Evolutionary conservation across 2,113 vertebrate species (phyloP).

Genomic region (Antechinus stuartii): DNA sequence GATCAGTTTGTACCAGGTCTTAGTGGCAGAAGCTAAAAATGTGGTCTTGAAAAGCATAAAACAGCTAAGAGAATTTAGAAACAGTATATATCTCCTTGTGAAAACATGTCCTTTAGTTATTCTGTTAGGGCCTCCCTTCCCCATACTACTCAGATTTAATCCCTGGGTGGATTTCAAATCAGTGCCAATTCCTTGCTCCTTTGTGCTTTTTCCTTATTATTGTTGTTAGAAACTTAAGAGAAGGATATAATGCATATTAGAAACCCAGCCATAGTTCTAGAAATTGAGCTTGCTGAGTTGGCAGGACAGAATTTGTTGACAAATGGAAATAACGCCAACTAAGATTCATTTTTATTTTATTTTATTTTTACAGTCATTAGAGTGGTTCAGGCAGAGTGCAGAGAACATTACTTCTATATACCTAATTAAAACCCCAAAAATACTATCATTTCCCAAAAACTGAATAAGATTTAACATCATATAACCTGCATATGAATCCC

Average conservation of each 20-base stretch:
- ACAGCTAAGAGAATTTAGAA: background rate
- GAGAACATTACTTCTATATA: background rate
- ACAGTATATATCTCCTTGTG: background rate
- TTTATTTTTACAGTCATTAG: background rate
- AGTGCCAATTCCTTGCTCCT: background rate
- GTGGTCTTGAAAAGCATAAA: background rate
- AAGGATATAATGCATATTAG: constrained; percentile 4
- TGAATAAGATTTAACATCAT: background rate
- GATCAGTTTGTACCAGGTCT: background rate
- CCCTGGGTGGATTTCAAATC: constrained; percentile 22
- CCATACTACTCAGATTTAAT: constrained; percentile 6
- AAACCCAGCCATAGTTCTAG: background rate
- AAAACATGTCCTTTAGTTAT: background rate
- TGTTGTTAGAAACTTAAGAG: background rate
- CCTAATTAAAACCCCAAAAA: background rate
- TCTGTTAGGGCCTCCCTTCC: background rate
- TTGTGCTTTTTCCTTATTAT: background rate
- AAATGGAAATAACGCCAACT: constrained; percentile 11
- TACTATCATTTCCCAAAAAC: background rate
- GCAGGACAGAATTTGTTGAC: background rate
- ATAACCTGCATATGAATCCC: background rate
- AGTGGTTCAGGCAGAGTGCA: background rate
- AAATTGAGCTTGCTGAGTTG: background rate
- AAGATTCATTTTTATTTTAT: background rate
- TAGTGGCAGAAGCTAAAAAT: background rate